Evolutionary conservation across 1,140 invertebrate genomes (phyloP), one percentile per base, ranked within the genome.

Genomic region (Calephelis nemesis): DNA sequence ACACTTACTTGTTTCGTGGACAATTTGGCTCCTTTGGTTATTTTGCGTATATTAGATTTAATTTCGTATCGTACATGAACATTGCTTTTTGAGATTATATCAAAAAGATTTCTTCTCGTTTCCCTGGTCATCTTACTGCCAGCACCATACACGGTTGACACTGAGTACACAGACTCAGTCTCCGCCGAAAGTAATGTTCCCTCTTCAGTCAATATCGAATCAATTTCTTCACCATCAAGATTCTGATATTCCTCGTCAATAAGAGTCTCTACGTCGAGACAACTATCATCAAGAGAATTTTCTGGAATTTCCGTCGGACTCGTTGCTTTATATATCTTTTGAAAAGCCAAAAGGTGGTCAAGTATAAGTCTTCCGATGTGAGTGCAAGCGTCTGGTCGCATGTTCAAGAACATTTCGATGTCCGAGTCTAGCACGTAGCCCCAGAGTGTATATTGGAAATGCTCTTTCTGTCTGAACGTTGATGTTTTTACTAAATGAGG

Each of bases 371-470:
- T 80, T 4, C 93, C 93, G 9, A 94, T 84, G n/a, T 91, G 82
- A 45, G 92, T 93, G 78, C 92, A 93, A 50, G 93, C 90, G 72
- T 93, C 93, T 45, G 92, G 91, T 8, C 93, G 84, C 77, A 94
- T 88, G 80, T 93, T 93, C 12, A 94, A 77, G 70, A 94, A 92
- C 81, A 93, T 88, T 79, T 93, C 91, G 12, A 94, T 91, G 72
- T 93, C 91, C 0, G 91, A 88, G 71, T 92, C 92, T 5, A 94
- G 75, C 8, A 91, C 86, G 69, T 93, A 90, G n/a, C 93, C 93
- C 93, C 93, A 94, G n/a, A 94, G 73, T 0, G 91, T 92, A 76
- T 92, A 92, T 70, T 92, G 90, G 47, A 92, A 92, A 58, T 92
- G 91, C 64, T 92, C 92, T 63, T 92, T 92, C 74, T 87, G 88